Conservation (phyloP, 2,888 invertebrate species). For the Gibbula magus region DNA sequence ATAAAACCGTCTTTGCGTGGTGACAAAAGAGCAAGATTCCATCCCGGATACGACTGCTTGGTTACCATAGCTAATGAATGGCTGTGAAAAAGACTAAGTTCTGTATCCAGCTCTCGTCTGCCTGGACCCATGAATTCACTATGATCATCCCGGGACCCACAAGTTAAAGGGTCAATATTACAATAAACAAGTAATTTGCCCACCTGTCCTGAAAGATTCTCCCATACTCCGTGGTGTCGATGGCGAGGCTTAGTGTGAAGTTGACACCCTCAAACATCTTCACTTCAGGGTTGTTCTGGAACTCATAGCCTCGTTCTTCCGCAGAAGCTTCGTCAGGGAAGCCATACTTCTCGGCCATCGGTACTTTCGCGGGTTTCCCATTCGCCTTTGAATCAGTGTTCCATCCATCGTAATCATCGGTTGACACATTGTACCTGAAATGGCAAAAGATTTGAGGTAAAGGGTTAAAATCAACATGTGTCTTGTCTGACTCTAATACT, state of each 20-base stretch:
- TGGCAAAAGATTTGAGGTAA: neutral
- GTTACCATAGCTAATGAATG: no score
- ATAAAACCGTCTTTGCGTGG: no score
- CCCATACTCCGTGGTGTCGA: conserved; percentile 74
- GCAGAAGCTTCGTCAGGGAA: conserved; percentile 56
- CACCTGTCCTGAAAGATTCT: conserved; percentile 75
- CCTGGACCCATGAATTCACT: no score
- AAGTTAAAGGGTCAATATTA: neutral
- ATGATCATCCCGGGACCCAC: no score
- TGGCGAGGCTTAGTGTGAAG: conserved; percentile 68
- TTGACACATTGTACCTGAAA: conserved; percentile 74
- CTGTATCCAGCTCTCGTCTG: no score
- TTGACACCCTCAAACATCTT: conserved; percentile 67
- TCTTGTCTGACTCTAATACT: no score
- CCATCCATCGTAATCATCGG: conserved; percentile 72
- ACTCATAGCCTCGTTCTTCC: conserved; percentile 65
- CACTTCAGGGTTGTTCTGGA: conserved; percentile 71
- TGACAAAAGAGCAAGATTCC: no score
- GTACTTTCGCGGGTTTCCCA: conserved; percentile 46
- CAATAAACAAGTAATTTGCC: neutral
- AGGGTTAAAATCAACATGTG: no score
- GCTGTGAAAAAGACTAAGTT: no score
- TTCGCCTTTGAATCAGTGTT: conserved; percentile 57
- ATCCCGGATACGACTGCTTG: no score
- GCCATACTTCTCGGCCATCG: conserved; percentile 58